Evolutionary conservation across 2,113 vertebrate genomes (phyloP).

Genomic region (Anhinga rufa): DNA sequence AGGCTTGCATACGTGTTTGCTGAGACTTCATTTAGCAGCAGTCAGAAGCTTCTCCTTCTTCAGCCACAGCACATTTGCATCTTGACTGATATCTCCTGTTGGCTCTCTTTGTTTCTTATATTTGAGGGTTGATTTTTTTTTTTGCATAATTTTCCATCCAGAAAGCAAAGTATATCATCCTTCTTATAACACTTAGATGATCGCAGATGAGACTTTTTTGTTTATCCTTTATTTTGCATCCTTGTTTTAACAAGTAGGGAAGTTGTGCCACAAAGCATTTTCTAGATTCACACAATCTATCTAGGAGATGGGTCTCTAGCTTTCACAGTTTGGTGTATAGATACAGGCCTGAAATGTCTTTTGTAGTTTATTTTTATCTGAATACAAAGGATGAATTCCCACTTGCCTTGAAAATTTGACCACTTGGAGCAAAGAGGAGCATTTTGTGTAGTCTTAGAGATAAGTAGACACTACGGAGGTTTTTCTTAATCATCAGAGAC

Average conservation of each 20-base stretch:
- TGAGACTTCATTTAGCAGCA: not conserved
- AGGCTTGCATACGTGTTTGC: fast-evolving
- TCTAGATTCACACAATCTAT: not conserved
- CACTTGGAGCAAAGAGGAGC: not conserved
- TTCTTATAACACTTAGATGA: not conserved
- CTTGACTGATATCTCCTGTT: not conserved
- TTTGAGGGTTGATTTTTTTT: not conserved
- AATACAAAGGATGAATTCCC: not conserved
- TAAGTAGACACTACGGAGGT: not conserved
- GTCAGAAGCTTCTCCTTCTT: not conserved
- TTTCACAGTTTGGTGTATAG: not conserved
- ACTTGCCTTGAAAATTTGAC: not conserved
- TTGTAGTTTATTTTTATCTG: conserved; percentile 12
- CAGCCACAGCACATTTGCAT: not conserved
- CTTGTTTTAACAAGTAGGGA: not conserved
- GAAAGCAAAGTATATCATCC: not conserved
- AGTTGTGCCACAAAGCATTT: not conserved
- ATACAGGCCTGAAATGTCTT: not conserved
- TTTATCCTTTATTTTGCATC: not conserved
- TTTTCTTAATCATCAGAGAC: conserved; percentile 20
- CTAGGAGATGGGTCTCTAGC: not conserved
- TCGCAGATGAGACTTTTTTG: not conserved
- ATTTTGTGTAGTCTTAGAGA: not conserved
- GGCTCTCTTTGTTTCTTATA: not conserved
- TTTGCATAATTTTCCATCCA: not conserved